Conservation (phyloP, 2,113 vertebrate species). For the Illadopsis cleaveri region DNA sequence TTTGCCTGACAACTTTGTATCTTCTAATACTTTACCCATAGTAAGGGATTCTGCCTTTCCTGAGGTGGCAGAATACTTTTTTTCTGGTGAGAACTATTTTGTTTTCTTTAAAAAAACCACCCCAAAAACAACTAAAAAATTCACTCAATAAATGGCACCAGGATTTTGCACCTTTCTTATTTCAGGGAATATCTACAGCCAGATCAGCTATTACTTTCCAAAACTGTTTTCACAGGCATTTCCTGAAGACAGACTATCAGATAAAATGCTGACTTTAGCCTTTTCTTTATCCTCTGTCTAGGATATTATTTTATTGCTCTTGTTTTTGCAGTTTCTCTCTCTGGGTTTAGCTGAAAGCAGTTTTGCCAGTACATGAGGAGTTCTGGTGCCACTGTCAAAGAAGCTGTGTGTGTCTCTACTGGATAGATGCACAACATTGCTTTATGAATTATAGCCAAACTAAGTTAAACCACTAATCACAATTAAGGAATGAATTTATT, state of each 20-base stretch:
- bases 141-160: not conserved
- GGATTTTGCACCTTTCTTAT: conserved; percentile 21
- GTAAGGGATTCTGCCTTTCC: not conserved
- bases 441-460: not conserved
- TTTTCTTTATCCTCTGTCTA: conserved; percentile 2
- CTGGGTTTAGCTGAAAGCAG: not conserved
- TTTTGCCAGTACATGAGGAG: not conserved
- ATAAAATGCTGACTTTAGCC: conserved; percentile 21
- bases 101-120: not conserved
- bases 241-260: conserved; percentile 43
- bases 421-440: not conserved
- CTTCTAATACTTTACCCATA: not conserved
- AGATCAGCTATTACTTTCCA: conserved; percentile 36
- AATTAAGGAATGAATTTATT: not conserved
- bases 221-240: conserved; percentile 68
- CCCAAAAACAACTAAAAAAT: accelerated
- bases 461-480: not conserved
- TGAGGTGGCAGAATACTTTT: not conserved
- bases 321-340: conserved; percentile 17
- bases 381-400: not conserved
- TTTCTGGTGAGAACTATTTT: not conserved
- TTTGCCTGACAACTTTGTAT: not conserved
- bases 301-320: conserved; percentile 8
- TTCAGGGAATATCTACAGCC: conserved; percentile 45
- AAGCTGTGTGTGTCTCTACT: not conserved